Conservation (phyloP, 2,888 invertebrate species). For the Torymus texanus region DNA sequence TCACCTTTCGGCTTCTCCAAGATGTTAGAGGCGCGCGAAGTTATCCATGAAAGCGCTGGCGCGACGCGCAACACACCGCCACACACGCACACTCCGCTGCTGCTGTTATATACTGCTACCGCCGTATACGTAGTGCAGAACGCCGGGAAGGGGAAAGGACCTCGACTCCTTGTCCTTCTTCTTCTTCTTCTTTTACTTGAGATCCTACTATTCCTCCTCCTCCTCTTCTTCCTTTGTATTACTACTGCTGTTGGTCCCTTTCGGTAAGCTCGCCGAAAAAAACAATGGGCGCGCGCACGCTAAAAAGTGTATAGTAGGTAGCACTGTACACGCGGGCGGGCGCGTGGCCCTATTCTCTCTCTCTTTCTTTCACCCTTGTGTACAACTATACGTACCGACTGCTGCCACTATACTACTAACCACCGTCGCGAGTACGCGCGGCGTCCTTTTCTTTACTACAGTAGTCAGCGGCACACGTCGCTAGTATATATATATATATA, state of each 20-base stretch:
- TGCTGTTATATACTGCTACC: background rate
- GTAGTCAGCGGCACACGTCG: too few relatives aligned
- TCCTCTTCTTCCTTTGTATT: background rate
- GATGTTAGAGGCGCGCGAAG: conserved; percentile 41
- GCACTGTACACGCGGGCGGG: background rate
- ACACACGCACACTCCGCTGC: too few relatives aligned
- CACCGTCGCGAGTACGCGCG: too few relatives aligned
- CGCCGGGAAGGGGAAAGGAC: too few relatives aligned
- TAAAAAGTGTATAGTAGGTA: background rate
- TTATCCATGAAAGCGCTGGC: conserved; percentile 40
- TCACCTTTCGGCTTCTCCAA: conserved; percentile 47
- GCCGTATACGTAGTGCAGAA: background rate
- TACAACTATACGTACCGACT: too few relatives aligned
- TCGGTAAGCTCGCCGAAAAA: background rate
- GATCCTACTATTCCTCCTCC: background rate
- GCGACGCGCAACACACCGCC: conserved; percentile 17
- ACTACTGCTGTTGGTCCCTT: background rate
- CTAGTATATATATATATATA: too few relatives aligned
- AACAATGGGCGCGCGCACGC: background rate
- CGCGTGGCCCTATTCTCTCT: conserved; percentile 15
- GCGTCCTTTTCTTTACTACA: too few relatives aligned
- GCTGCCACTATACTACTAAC: too few relatives aligned
- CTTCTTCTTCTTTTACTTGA: background rate
- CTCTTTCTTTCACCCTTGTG: too few relatives aligned
- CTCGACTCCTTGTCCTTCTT: background rate